Evolutionary conservation across 2,113 vertebrate species (phyloP).

Genomic region (Gambusia affinis): DNA sequence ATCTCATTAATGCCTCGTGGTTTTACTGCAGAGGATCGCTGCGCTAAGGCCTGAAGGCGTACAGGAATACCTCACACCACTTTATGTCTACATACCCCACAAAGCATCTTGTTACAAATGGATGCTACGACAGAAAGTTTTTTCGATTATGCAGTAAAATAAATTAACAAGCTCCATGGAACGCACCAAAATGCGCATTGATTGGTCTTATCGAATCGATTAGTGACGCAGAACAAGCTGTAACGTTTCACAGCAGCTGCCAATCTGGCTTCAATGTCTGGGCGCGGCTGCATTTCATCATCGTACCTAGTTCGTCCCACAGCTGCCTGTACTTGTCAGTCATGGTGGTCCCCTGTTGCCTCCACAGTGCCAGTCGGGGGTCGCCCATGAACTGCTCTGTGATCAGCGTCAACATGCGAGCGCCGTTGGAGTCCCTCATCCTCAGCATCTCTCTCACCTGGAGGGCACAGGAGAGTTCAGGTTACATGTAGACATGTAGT

Average conservation of each 20-base stretch:
- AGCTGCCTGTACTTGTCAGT: conserved; percentile 97
- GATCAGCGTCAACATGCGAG: conserved; percentile 94
- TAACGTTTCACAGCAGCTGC: too few species aligned
- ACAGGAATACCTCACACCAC: neutral
- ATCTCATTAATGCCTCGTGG: neutral
- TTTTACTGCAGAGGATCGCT: neutral
- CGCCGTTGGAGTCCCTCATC: conserved; percentile 96
- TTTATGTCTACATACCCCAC: neutral
- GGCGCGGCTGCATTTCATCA: neutral
- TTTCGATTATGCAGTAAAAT: neutral
- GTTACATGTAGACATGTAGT: neutral
- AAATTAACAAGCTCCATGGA: neutral
- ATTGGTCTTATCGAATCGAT: neutral
- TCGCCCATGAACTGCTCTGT: conserved; percentile 98
- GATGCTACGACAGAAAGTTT: neutral
- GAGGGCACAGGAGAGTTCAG: conserved; percentile 16
- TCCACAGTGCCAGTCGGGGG: conserved; percentile 90
- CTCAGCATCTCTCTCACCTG: conserved; percentile 98
- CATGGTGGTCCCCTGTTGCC: conserved; percentile 95
- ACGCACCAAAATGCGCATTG: neutral
- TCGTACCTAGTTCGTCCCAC: conserved; percentile 87
- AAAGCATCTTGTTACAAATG: neutral
- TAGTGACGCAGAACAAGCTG: neutral
- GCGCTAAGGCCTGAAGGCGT: too few species aligned
- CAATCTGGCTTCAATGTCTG: neutral